Base-by-base conservation (phyloP, 2,888 invertebrate species). In the Crocallis elinguaria region DNA sequence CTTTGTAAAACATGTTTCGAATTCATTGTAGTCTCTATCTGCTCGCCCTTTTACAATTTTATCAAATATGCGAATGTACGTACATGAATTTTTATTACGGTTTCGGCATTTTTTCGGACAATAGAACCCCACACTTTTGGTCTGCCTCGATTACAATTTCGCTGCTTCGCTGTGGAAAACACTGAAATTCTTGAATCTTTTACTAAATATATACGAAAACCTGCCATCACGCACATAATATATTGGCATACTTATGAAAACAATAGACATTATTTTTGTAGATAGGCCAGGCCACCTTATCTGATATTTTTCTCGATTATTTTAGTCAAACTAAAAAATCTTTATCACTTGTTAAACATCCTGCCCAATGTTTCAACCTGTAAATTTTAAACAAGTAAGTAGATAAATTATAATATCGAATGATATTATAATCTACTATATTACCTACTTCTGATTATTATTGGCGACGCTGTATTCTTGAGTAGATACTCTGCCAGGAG, bases 101-200 rank as follows among this genome's bases (percentile, higher is more conserved):
- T 29, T 37, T 49, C 51, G 58, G 44, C 55, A 66, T 65, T 66
- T 62, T 58, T 66, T 66, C 56, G 69, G 66, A 73, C 66, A 69
- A 69, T 67, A 60, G 64, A 53, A 64, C 64, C n/a, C 42, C 32
- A 49, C 48, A 54, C 48, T 62, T 49, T 64, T 64, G 64, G 42
- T 35, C 43, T 50, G 64, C 53, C 65, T 68, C 67, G 53, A 72
- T 67, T 66, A 68, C 60, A 61, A 60, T 62, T 67, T 64, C 32
- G 60, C 71, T 66, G 65, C 62, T 67, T 69, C 57, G 55, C 59
- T 56, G 55, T 66, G 63, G 61, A 67, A 62, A 66, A 66, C 64
- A 54, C 53, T 33, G 58, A 57, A 60, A 62, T 67, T 67, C 60
- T 66, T 58, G 65, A 68, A 69, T 59, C 62, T 57, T 60, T 56